A percentile compares a stretch with the other conserved stretches of the same genome.
These are phyloP conservation scores for Habrosyne pyritoides DNA, from an alignment of 2,888 invertebrate genomes.

Conservation along the genomic window DNA sequence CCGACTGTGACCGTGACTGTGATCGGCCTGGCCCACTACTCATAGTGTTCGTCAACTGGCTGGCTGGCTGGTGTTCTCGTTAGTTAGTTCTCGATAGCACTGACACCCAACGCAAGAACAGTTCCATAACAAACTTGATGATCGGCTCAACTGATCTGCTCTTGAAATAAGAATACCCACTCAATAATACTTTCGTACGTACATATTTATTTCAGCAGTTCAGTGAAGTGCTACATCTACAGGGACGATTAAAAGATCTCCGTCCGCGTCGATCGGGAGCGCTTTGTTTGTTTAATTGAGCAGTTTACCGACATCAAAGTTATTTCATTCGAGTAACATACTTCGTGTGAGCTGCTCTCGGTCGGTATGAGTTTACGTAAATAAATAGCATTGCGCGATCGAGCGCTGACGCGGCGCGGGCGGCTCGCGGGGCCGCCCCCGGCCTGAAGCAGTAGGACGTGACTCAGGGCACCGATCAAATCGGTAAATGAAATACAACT, in stretches of 20 bases:
- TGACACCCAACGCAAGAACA: no score
- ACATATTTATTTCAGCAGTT: background rate
- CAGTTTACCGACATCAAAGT: background rate
- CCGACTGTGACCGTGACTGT: no score
- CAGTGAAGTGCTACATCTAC: background rate
- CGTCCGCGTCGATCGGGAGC: background rate
- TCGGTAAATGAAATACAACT: background rate
- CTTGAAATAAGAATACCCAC: no score
- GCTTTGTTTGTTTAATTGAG: conserved; percentile 1
- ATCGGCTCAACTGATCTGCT: no score
- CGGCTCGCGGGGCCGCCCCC: background rate
- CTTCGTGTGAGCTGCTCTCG: background rate
- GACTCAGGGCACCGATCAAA: conserved; percentile 5
- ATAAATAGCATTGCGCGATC: background rate
- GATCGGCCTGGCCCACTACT: no score
- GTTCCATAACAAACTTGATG: no score
- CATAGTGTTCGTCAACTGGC: no score
- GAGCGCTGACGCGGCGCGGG: background rate
- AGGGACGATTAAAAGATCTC: background rate
- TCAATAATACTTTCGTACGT: background rate
- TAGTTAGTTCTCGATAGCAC: no score
- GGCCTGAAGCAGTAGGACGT: background rate
- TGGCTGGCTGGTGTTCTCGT: no score
- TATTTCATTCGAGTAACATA: background rate
- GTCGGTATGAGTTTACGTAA: background rate